These are phyloP conservation scores for Sinohyriopsis cumingii DNA, from an alignment of 2,888 invertebrate genomes.

Conservation along the genomic window DNA sequence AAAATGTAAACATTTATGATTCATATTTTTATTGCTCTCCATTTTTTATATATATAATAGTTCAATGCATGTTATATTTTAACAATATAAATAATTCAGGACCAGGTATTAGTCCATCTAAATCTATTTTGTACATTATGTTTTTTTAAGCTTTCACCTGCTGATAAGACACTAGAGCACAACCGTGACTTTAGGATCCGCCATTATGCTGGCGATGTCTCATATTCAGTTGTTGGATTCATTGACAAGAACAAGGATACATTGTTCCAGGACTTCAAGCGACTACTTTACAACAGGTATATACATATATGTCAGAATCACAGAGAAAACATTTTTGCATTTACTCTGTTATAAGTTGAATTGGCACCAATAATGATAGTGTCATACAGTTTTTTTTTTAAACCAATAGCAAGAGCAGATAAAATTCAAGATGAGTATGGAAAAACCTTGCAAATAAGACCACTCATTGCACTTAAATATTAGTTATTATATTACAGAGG, in stretches of 20 bases:
- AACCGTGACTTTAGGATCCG: slow-evolving; percentile 75
- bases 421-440: too few relatives aligned
- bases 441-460: too few relatives aligned
- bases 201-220: slow-evolving; percentile 98
- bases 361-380: too few relatives aligned
- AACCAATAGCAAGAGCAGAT: too few relatives aligned
- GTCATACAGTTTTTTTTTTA: too few relatives aligned
- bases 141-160: slow-evolving; percentile 63
- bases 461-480: too few relatives aligned
- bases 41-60: neutral
- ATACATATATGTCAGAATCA: neutral
- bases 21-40: neutral
- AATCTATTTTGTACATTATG: neutral
- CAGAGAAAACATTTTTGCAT: too few relatives aligned
- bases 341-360: too few relatives aligned
- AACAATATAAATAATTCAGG: neutral
- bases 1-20: too few relatives aligned
- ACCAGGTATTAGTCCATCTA: neutral
- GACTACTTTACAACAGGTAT: slow-evolving; percentile 84
- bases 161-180: slow-evolving; percentile 74
- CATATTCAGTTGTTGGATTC: slow-evolving; percentile 91
- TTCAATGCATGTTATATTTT: neutral
- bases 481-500: too few relatives aligned
- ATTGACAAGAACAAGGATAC: slow-evolving; percentile 98
- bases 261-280: slow-evolving; percentile 96